These are phyloP conservation scores for Coremacera marginata DNA, from an alignment of 2,888 invertebrate species.

Conservation along the genomic window DNA sequence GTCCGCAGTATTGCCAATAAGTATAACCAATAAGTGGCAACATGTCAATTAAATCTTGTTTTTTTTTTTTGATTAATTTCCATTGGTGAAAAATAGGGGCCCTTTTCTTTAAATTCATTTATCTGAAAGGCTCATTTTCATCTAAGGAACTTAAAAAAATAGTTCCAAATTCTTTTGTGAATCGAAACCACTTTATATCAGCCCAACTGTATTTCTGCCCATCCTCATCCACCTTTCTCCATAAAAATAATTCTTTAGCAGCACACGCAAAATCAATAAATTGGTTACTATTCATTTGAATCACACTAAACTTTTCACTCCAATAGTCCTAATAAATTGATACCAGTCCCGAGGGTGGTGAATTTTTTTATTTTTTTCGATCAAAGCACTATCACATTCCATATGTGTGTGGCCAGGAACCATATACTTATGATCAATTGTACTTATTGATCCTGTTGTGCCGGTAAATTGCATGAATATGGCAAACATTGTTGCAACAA, in stretches of 20 bases:
- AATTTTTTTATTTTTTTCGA: slow-evolving; percentile 22
- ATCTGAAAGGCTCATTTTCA: too few relatives aligned
- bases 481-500: slow-evolving; percentile 31
- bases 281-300: slow-evolving; percentile 24
- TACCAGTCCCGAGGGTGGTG: slow-evolving; percentile 34
- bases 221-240: slow-evolving; percentile 19
- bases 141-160: too few relatives aligned
- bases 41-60: too few relatives aligned
- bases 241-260: slow-evolving; percentile 17
- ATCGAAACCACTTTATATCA: too few relatives aligned
- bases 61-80: too few relatives aligned
- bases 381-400: slow-evolving; percentile 22
- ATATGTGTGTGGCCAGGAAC: not conserved
- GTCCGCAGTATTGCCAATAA: too few relatives aligned
- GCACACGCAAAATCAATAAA: slow-evolving; percentile 25
- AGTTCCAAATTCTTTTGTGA: too few relatives aligned
- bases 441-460: slow-evolving; percentile 26
- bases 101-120: too few relatives aligned
- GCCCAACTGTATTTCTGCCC: not conserved
- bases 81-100: too few relatives aligned
- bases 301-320: slow-evolving; percentile 29
- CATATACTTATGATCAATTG: slow-evolving; percentile 35
- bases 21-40: too few relatives aligned
- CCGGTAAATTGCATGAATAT: slow-evolving; percentile 11
- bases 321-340: slow-evolving; percentile 26